Evolutionary conservation across 1,140 invertebrate species (phyloP).

Genomic region (Colletes gigas): DNA sequence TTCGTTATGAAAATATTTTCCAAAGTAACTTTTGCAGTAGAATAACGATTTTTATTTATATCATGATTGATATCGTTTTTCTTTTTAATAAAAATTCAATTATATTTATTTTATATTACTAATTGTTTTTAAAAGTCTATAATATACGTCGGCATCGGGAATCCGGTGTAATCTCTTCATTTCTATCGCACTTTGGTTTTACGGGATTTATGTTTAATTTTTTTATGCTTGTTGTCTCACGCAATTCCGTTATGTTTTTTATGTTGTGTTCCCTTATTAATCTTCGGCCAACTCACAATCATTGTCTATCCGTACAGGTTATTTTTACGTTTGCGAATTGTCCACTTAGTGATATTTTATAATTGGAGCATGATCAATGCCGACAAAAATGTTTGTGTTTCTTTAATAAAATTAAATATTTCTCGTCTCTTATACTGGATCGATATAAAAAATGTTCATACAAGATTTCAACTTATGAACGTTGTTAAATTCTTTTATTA

Average conservation of each 20-base stretch:
- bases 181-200: slow-evolving; percentile 3
- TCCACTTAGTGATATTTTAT: neutral
- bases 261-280: neutral
- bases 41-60: neutral
- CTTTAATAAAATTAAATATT: neutral
- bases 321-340: slow-evolving; percentile 3
- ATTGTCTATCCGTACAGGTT: neutral
- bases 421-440: no score
- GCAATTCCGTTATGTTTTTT: slow-evolving; percentile 14
- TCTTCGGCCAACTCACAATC: neutral
- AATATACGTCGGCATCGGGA: slow-evolving; percentile 2
- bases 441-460: neutral
- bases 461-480: no score
- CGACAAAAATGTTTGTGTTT: neutral
- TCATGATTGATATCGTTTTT: neutral
- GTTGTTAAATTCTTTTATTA: neutral
- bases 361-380: slow-evolving; percentile 32
- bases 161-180: neutral
- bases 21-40: neutral
- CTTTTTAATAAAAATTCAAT: neutral
- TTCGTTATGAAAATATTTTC: neutral
- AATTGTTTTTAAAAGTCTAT: neutral
- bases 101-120: neutral
- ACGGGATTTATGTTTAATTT: slow-evolving; percentile 3
- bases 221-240: slow-evolving; percentile 25